phyloP scores from a whole-genome alignment of 37 sponge, comb jelly and placozoan genomes.

The Halisarca cf. caerulea region DNA sequence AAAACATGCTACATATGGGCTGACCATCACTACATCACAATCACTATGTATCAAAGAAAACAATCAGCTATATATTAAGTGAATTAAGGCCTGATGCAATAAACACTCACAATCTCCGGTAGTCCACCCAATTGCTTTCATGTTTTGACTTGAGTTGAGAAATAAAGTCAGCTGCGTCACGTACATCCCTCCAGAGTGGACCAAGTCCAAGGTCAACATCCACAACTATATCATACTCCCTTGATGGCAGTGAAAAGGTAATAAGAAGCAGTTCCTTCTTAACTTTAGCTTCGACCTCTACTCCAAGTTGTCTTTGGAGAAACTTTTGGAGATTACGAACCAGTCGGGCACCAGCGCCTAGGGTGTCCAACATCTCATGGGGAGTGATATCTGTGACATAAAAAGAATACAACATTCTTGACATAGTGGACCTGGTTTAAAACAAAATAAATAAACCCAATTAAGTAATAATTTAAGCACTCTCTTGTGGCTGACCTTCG shows the following conservation, averaged over 20 bases:
- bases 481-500: too few relatives aligned
- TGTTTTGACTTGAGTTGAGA: not conserved
- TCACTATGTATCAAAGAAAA: not conserved
- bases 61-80: not conserved
- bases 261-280: not conserved
- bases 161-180: not conserved
- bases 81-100: not conserved
- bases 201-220: conserved; percentile 59
- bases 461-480: too few relatives aligned
- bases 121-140: not conserved
- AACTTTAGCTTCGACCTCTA: too few relatives aligned
- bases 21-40: too few relatives aligned
- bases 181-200: conserved; percentile 39
- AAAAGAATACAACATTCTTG: too few relatives aligned
- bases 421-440: too few relatives aligned
- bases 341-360: too few relatives aligned
- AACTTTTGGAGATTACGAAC: too few relatives aligned
- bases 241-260: not conserved
- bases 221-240: not conserved
- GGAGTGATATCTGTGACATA: not conserved
- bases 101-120: not conserved
- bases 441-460: too few relatives aligned
- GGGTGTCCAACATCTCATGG: not conserved
- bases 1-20: too few relatives aligned
- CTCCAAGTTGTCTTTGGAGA: too few relatives aligned